Evolutionary conservation across 2,888 invertebrate genomes (phyloP).

Genomic region (Torymus auratus): DNA sequence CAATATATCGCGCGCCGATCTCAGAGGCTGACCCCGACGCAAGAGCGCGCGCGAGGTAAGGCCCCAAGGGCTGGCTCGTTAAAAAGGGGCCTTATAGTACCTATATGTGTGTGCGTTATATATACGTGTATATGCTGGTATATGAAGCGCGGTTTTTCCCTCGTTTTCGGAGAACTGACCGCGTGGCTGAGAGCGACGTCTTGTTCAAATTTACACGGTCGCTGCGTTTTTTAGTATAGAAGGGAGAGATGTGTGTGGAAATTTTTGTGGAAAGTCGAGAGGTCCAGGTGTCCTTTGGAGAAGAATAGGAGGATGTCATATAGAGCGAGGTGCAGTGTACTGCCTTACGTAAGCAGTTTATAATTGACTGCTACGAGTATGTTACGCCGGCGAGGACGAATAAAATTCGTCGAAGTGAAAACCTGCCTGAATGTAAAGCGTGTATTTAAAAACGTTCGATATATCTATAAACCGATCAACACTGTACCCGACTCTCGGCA

Average conservation of each 20-base stretch:
- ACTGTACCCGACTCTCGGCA: too few relatives aligned
- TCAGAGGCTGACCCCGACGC: conserved; percentile 47
- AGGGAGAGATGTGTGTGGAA: neutral
- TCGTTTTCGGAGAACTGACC: conserved; percentile 36
- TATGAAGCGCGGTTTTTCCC: conserved; percentile 36
- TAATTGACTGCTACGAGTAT: too few relatives aligned
- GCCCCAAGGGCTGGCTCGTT: conserved; percentile 50
- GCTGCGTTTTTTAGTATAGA: neutral
- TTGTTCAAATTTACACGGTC: conserved; percentile 54
- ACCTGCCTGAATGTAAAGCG: too few relatives aligned
- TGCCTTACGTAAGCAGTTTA: too few relatives aligned
- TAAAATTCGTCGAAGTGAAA: too few relatives aligned
- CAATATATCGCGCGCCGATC: conserved; percentile 56
- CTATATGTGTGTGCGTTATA: neutral
- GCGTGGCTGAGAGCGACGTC: conserved; percentile 43
- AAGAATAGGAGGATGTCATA: too few relatives aligned
- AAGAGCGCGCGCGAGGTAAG: neutral
- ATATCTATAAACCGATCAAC: too few relatives aligned
- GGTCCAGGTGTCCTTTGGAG: too few relatives aligned
- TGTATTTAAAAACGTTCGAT: too few relatives aligned
- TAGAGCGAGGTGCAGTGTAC: too few relatives aligned
- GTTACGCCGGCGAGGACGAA: too few relatives aligned
- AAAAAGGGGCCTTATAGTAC: conserved; percentile 38
- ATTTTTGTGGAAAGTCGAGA: too few relatives aligned
- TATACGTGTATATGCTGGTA: conserved; percentile 18